Percentiles rank a stretch among this genome's conserved stretches.
These are phyloP conservation scores for Drosophila rubida DNA, from an alignment of 2,888 invertebrate species.

Conservation along the genomic window DNA sequence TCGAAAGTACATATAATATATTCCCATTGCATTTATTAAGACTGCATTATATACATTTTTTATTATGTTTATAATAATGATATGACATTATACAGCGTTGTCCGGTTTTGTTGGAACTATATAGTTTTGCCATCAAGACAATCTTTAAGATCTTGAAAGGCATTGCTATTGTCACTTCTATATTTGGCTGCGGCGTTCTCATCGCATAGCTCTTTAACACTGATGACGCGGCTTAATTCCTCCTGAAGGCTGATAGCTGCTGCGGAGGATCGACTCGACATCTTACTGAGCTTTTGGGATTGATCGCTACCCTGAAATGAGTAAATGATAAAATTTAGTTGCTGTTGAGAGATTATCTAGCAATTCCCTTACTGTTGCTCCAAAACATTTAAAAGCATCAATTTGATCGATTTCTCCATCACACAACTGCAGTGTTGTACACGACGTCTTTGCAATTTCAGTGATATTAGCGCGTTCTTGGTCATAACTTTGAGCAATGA, in stretches of 20 bases:
- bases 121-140: constrained; percentile 36
- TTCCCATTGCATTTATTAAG: no score
- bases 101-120: no score
- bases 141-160: constrained; percentile 2
- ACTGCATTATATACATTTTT: no score
- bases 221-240: background rate
- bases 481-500: background rate
- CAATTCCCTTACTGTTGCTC: constrained; percentile 30
- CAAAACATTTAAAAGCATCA: constrained; percentile 39
- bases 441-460: constrained; percentile 7
- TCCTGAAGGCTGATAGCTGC: background rate
- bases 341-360: background rate
- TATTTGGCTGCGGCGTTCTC: background rate
- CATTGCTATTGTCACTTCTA: background rate
- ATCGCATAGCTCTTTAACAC: constrained; percentile 15
- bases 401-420: background rate
- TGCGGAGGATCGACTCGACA: constrained; percentile 12
- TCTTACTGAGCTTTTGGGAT: constrained; percentile 1
- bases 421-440: constrained; percentile 30
- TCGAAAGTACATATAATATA: no score
- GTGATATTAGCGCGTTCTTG: background rate
- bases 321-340: background rate
- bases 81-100: no score
- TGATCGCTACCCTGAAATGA: constrained; percentile 19
- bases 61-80: no score